Evolutionary conservation across 1,140 invertebrate species (phyloP), one percentile per base, ranked within the genome.

Genomic region (Orussus abietinus): DNA sequence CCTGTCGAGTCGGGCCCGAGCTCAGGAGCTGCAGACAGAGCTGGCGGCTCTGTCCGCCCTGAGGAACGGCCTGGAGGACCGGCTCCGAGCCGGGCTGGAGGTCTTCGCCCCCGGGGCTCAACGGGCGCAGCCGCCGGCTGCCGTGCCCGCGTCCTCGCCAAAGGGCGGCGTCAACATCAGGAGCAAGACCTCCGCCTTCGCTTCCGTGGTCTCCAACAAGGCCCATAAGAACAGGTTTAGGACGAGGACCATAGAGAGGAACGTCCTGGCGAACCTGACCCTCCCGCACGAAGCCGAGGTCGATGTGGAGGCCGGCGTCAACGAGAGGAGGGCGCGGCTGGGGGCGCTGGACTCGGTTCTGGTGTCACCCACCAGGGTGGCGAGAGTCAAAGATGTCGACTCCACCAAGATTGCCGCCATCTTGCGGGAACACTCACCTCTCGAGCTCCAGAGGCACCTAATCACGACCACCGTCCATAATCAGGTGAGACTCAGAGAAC

Each of bases 361-460:
- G 3, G 49, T 72, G 14, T 74, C 71, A 20, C 71, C 71, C 14
- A 59, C 53, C 3, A 51, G 65, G 17, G 57, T 72, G 3, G 38
- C 53, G 18, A 47, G 69, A 18, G 51, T 66, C 4, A 57, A 53
- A 19, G 56, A 70, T 29, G 60, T 74, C 1, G 83, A 86, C 64
- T 77, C 79, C 14, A 80, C 77, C 43, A 87, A 88, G 66, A 83
- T 91, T 55, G 78, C 84, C 47, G 86, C 87, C 57, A 91, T 92
- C 65, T 75, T 92, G 28, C 76, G 80, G 34, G 88, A 91, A 74
- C 81, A 80, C 26, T 86, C 88, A 70, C 82, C 85, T 3, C 63
- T 90, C 18, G 86, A 90, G 66, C 75, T 92, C 45, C 87, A 89
- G 66, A 79, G 88, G 38, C 88, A 91, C 73, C 75, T 92, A 13